Evolutionary conservation across 53 echinoderm and acorn worm genomes (phyloP), one percentile per base, ranked within the genome.

Genomic region (Stichopus horrens): DNA sequence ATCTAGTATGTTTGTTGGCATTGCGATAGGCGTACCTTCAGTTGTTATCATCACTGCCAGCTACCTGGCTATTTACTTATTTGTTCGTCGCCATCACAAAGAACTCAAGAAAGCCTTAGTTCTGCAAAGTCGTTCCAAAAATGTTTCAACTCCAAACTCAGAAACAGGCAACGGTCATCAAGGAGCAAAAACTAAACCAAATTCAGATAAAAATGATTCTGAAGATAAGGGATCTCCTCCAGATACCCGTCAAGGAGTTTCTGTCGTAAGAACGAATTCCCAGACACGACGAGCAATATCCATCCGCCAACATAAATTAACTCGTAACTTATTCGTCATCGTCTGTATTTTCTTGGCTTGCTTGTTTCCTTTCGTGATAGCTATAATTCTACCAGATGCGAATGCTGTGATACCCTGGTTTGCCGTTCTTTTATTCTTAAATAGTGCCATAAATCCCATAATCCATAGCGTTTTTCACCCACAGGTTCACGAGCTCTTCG

Each of bases 371-470:
- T 81, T 81, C 52, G 54, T 21, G 9, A 21, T 81, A n/a, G 82
- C 57, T 52, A 55, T 81, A n/a, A 57, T 81, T 57, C 51, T 37
- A 6, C 57, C 82, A 8, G 57, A 81, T 21, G 54, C 57, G 9
- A 57, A 81, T 19, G 82, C 14, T 21, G 55, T 57, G 5, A 81
- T 81, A 55, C 56, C 58, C 16, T 81, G 82, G 82, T 81, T 54
- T 57, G 82, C 56, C 13, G 57, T 81, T 52, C 21, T 81, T 13
- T 57, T 81, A 81, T 55, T 81, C 13, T n/a, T 18, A 14, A 81
- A 81, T 57, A 55, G 82, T 57, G 82, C 82, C 82, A 57, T 56
- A 6, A 81, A 81, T 81, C 82, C 82, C 8, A 81, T 81, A 6
- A 4, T 81, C 7, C 54, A 81, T 4, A 57, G 82, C n/a, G 54